Base-by-base conservation (phyloP, 1,140 invertebrate species). In the Atopsyche davidsoni region DNA sequence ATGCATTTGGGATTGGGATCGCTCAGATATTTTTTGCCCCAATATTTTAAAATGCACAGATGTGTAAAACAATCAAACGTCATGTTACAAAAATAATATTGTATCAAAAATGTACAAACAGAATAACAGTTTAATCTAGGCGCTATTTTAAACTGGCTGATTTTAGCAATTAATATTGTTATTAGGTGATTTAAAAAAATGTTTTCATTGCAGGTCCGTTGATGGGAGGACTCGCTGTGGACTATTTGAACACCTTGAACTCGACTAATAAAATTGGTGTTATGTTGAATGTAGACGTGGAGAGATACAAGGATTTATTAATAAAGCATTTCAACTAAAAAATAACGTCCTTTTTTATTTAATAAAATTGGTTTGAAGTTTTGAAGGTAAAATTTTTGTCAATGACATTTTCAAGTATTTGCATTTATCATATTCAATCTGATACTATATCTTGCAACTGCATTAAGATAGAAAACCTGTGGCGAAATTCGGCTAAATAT, bases 201-300 rank as follows among this genome's bases (percentile, higher is more conserved):
- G n/a, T n/a, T n/a, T 34, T 38, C 4, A 36, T 46, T 49, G 9
- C 21, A 56, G 57, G 51, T 16, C 41, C 47, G 11, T 40, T 40
- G 22, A 38, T 51, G 41, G 57, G 54, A 18, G 54, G 46, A 9
- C 18, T 66, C 13, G 40, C 60, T 2, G 51, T 64, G 3, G 61
- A 69, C 50, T 64, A 62, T 38, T 13, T 17, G 3, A 51, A 60
- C 24, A 9, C 22, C 34, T 54, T 53, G 9, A 40, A 36, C 14
- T 58, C 31, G 21, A 16, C 22, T 17, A 35, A 52, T 16, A 69
- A 68, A 48, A 47, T 52, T 16, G 48, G 49, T 43, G 53, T 69
- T 11, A 18, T 66, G 19, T 47, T 60, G 36, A 14, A 51, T 3
- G 39, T 66, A 13, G 44, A 66, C 22, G 24, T 31, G 0, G 38